Evolutionary conservation across 2,888 invertebrate genomes (phyloP), one percentile per base, ranked within the genome.

Genomic region (Xestoiulus laeticollis): DNA sequence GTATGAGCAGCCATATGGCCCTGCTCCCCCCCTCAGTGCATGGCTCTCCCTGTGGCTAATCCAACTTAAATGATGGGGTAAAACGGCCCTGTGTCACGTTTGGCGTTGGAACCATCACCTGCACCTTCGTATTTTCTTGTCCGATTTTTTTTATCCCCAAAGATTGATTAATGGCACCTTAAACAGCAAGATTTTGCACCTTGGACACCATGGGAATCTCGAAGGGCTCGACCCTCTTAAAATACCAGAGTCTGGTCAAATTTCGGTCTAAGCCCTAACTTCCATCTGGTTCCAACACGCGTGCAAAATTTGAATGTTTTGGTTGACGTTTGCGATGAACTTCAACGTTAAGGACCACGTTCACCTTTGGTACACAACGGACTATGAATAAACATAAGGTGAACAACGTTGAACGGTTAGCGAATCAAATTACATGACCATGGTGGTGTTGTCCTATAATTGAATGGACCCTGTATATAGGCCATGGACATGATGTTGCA

Each of bases 31-130:
- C 68, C 68, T 68, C 68, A 68, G n/a, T 10, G n/a, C n/a, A n/a
- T n/a, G 68, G 68, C 68, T 68, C 68, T 68, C 68, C 68, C 68
- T 68, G 68, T 68, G 68, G 68, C 68, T 68, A 68, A 68, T 68
- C 68, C 68, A 68, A 68, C n/a, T 68, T 68, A 68, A 68, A 68
- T 68, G 68, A 22, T 68, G 26, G 68, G 68, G 68, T 68, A 22
- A 26, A 68, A 68, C 68, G 68, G 68, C 8, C 68, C 68, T 10
- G 26, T 22, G 5, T 22, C 68, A 68, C 68, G 68, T 26, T 68
- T 26, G 68, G 68, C 26, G 68, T 68, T 68, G 22, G 10, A 68
- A 68, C 68, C 68, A 68, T 68, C 68, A 68, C 68, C 68, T 68
- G 68, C 68, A 68, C 68, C 68, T 22, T 68, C 68, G 12, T 22